Base-by-base conservation (phyloP, 2,113 vertebrate species). In the Natator depressus region DNA sequence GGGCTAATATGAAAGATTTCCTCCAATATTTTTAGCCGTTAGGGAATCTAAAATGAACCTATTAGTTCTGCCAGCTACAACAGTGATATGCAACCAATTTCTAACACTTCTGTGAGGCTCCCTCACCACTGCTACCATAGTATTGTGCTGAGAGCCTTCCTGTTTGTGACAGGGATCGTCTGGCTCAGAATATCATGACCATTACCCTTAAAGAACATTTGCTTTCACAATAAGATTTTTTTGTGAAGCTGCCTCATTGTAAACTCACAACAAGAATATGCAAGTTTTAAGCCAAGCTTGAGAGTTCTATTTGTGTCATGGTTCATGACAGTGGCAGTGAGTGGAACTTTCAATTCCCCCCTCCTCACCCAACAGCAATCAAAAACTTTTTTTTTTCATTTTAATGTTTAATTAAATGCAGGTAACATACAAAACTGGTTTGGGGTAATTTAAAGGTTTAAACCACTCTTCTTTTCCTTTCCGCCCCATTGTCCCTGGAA, bases 71-170 rank as follows among this genome's bases (percentile, higher is more conserved):
- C 92, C 89, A 94, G 85, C 50, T 50, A 54, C 10, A 84, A 17
- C 42, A 84, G 46, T 80, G 87, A 96, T 96, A 87, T 95, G 75
- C 85, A 94, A 93, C 94, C 94, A 86, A 82, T 96, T 94, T 82
- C 87, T 92, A 82, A 95, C 85, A 80, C 82, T 84, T 93, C 92
- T 95, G 82, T 84, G 86, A 80, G 65, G 14, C 91, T 87, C 24
- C 57, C 51, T 92, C 95, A 91, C 92, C 80, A 57, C 87, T 95
- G 93, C 80, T 96, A 95, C 79, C 86, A 24, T 93, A 94, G 92
- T 96, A 87, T 62, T 93, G 53, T 91, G 42, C 81, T 95, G 89
- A 98, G 97, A 94, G 82, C 78, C 89, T 90, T 94, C 86, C 46
- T n/a, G 3, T 47, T 47, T 46, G 11, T 46, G 38, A 47, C 25